Conservation (phyloP, 2,797 vertebrate genomes). For the Crenuchus spilurus region DNA sequence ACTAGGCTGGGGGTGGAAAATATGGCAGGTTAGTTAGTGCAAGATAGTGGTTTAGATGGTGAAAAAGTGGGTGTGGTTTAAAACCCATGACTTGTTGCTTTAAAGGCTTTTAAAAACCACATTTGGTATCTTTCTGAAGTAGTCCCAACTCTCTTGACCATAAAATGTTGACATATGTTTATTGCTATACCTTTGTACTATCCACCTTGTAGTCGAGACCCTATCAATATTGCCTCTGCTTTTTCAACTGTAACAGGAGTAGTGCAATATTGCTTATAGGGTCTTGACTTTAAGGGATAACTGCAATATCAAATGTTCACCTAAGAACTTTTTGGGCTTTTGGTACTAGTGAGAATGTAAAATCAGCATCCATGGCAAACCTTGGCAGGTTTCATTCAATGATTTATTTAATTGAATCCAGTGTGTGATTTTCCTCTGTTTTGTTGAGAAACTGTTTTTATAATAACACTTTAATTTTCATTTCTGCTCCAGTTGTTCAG, state of each 20-base stretch:
- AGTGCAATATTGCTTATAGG: slow-evolving; percentile 99
- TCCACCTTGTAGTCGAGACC: slow-evolving; percentile 85
- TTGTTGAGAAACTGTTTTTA: not conserved
- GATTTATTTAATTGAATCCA: not conserved
- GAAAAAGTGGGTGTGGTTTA: slow-evolving; percentile 10
- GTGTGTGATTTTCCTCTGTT: not conserved
- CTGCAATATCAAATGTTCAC: slow-evolving; percentile 53
- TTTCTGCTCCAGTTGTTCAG: not conserved
- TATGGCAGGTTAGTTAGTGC: not conserved
- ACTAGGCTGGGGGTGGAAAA: not conserved
- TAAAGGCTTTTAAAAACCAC: not conserved
- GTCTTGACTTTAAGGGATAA: slow-evolving; percentile 87
- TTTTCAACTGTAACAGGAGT: slow-evolving; percentile 84
- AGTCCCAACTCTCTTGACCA: not conserved
- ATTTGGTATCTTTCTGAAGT: not conserved
- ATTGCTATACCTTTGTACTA: not conserved
- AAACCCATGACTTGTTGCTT: not conserved
- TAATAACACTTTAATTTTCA: not conserved
- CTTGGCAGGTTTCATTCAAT: not conserved
- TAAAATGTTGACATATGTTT: slow-evolving; percentile 8
- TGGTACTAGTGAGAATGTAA: not conserved
- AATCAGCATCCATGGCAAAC: slow-evolving; percentile 8
- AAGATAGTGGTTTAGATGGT: not conserved
- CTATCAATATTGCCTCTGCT: slow-evolving; percentile 98
- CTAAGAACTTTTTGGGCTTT: not conserved